Percentiles rank a stretch among this genome's conserved stretches.
Evolutionary conservation across 2,888 invertebrate species (phyloP).

Genomic region (Euplagia quadripunctaria): DNA sequence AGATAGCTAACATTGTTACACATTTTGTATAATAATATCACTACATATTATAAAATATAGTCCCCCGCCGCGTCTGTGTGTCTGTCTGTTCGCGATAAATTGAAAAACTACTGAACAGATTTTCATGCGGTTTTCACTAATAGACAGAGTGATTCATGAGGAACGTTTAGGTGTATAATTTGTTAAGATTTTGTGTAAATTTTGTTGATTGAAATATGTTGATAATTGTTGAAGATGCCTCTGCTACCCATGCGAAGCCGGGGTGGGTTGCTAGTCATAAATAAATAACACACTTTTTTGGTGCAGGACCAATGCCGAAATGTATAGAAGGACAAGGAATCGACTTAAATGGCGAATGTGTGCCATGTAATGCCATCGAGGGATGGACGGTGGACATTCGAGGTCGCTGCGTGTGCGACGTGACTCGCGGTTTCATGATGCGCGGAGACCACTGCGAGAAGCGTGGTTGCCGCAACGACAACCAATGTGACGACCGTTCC

Average conservation of each 20-base stretch:
- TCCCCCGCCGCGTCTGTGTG: too few relatives aligned
- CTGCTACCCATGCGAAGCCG: too few relatives aligned
- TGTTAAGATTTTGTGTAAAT: too few relatives aligned
- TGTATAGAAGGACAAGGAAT: constrained; percentile 93
- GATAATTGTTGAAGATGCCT: too few relatives aligned
- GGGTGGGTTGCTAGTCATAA: too few relatives aligned
- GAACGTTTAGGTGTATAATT: too few relatives aligned
- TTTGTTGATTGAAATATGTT: too few relatives aligned
- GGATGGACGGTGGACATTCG: constrained; percentile 92
- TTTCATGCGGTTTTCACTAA: too few relatives aligned
- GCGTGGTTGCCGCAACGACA: constrained; percentile 90
- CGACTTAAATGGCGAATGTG: constrained; percentile 92
- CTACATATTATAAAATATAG: too few relatives aligned
- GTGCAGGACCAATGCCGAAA: constrained; percentile 85
- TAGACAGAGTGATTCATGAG: too few relatives aligned
- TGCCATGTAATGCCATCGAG: constrained; percentile 90
- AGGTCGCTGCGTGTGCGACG: constrained; percentile 94
- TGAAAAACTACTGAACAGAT: too few relatives aligned
- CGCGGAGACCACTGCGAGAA: constrained; percentile 93
- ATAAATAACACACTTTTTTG: neutral
- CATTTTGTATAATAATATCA: neutral
- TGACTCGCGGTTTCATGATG: constrained; percentile 92
- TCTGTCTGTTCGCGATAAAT: too few relatives aligned
- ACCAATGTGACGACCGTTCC: constrained; percentile 92
- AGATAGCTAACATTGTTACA: neutral